A percentile compares a stretch with the other conserved stretches of the same genome.
Evolutionary conservation across 2,888 invertebrate genomes (phyloP).

Genomic region (Pheosia tremula): DNA sequence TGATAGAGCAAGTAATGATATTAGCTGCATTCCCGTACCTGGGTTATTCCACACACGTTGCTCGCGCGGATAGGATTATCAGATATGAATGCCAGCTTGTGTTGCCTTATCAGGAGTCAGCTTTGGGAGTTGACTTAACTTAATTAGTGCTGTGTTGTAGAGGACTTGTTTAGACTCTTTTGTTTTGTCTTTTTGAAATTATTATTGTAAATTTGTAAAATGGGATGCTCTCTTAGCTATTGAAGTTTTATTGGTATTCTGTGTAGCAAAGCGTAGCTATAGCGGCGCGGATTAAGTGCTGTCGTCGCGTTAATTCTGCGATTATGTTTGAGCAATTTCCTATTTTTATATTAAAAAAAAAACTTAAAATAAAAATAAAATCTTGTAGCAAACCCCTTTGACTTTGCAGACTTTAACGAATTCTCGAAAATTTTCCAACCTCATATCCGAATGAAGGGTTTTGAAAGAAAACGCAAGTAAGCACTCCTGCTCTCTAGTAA

Average conservation of each 20-base stretch:
- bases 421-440: constrained; percentile 20
- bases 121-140: background rate
- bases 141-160: background rate
- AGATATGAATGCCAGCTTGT: background rate
- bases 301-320: no score
- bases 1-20: background rate
- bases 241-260: no score
- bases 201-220: no score
- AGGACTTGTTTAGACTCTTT: background rate
- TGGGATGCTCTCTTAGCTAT: no score
- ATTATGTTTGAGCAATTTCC: no score
- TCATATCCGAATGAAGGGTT: constrained; percentile 30
- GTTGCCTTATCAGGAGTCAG: background rate
- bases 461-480: constrained; percentile 8
- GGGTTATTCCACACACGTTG: background rate
- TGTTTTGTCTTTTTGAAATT: no score
- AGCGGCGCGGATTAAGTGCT: no score
- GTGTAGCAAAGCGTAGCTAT: no score
- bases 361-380: background rate
- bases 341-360: no score
- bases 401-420: constrained; percentile 4
- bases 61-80: constrained; percentile 1
- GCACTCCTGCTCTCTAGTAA: constrained; percentile 18
- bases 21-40: background rate
- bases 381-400: background rate